Evolutionary conservation across 2,113 vertebrate genomes (phyloP).

Genomic region (Indri indri): DNA sequence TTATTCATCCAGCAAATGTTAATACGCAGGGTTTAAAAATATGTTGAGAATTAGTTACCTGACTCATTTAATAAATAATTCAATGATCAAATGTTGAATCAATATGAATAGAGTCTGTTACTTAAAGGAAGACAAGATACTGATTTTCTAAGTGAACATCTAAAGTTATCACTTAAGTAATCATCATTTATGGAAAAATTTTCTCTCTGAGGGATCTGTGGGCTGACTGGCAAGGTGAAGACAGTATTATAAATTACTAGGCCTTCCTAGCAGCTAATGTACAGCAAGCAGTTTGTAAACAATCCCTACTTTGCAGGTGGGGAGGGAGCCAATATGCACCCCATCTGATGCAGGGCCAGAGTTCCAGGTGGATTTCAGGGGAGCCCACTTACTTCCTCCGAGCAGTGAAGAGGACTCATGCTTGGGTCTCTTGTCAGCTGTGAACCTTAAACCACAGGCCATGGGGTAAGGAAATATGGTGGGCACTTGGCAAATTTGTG

Average conservation of each 20-base stretch:
- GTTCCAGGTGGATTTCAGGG: neutral
- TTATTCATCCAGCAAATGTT: constrained; percentile 30
- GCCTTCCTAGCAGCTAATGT: neutral
- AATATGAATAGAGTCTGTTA: constrained; percentile 2
- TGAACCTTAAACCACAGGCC: neutral
- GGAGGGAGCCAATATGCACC: neutral
- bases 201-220: neutral
- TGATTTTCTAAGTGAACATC: constrained; percentile 1
- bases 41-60: neutral
- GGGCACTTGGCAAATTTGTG: neutral
- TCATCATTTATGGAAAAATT: neutral
- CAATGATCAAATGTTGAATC: neutral
- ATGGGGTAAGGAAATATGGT: neutral
- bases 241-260: neutral
- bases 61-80: constrained; percentile 46
- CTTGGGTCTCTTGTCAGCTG: neutral
- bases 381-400: neutral
- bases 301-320: neutral
- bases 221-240: neutral
- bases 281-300: neutral
- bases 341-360: neutral
- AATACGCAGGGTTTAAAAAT: constrained; percentile 27
- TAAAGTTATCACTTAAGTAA: neutral
- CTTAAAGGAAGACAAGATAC: constrained; percentile 1
- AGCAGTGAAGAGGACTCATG: fast-evolving